phyloP scores from a whole-genome alignment of 2,113 vertebrate species.

The Anarhynchus alexandrinus region DNA sequence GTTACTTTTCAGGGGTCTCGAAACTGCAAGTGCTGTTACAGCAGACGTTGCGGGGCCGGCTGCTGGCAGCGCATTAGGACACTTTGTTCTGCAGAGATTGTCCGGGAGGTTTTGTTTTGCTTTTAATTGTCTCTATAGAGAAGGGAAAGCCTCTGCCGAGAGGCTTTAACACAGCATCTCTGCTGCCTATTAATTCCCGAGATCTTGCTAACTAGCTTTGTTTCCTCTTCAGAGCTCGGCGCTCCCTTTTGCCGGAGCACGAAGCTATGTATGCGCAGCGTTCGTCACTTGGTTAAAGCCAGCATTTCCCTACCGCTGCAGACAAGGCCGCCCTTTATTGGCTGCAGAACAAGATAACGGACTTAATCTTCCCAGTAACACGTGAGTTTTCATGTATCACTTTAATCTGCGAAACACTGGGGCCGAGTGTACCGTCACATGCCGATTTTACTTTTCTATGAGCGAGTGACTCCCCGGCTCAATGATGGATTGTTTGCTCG shows the following conservation, averaged over 20 bases:
- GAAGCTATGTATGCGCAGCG: neutral
- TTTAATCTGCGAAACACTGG: constrained; percentile 73
- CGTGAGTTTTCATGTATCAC: constrained; percentile 75
- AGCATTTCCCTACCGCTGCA: neutral
- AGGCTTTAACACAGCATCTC: constrained; percentile 29
- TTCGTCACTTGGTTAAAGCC: constrained; percentile 37
- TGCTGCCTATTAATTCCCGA: neutral
- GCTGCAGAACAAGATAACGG: constrained; percentile 65
- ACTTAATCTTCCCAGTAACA: constrained; percentile 75
- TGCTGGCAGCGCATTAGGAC: neutral
- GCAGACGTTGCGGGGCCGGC: neutral
- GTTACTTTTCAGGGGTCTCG: neutral
- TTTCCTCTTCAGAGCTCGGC: neutral
- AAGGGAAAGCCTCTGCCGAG: neutral
- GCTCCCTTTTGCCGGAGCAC: neutral
- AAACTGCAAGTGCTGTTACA: neutral
- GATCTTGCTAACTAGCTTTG: constrained; percentile 43
- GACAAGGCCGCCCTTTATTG: constrained; percentile 65
- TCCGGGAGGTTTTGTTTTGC: constrained; percentile 8
- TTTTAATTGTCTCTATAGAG: neutral
- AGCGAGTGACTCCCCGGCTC: constrained; percentile 68
- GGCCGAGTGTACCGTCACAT: constrained; percentile 72
- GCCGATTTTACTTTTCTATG: constrained; percentile 76
- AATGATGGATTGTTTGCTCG: constrained; percentile 76
- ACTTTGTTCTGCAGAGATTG: neutral